Conservation (phyloP, 2,797 vertebrate species). For the Zenarchopterus dispar region DNA sequence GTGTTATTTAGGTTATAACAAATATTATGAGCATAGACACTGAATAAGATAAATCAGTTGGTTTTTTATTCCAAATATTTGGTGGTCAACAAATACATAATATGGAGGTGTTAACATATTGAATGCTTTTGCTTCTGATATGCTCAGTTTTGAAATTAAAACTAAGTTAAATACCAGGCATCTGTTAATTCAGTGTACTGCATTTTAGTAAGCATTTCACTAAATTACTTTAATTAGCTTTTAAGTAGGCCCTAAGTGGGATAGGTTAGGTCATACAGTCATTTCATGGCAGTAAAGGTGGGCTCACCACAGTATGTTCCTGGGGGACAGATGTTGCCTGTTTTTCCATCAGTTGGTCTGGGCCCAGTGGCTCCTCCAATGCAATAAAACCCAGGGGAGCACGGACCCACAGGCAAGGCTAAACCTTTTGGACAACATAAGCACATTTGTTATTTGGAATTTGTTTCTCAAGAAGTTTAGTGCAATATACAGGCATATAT, state of each 20-base stretch:
- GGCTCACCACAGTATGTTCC: slow-evolving; percentile 89
- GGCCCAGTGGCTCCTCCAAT: slow-evolving; percentile 79
- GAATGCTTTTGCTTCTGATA: no score
- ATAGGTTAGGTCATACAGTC: not conserved
- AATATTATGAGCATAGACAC: not conserved
- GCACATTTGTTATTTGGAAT: slow-evolving; percentile 6
- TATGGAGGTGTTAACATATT: not conserved
- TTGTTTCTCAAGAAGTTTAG: not conserved
- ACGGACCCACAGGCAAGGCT: slow-evolving; percentile 85
- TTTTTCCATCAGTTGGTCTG: slow-evolving; percentile 84
- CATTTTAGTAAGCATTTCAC: no score
- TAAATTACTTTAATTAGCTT: not conserved
- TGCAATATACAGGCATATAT: no score
- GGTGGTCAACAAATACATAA: not conserved
- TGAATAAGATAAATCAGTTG: not conserved
- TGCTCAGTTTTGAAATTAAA: no score
- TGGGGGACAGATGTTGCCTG: slow-evolving; percentile 86
- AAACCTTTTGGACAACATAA: slow-evolving; percentile 79
- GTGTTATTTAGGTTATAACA: not conserved
- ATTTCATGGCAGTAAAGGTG: slow-evolving; percentile 21
- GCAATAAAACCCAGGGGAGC: slow-evolving; percentile 89
- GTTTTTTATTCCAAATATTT: not conserved
- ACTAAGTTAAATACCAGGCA: no score
- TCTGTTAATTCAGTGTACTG: no score
- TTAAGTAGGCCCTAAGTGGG: slow-evolving; percentile 11